A percentile compares a stretch with the other conserved stretches of the same genome.
Evolutionary conservation across 2,888 invertebrate genomes (phyloP).

Genomic region (Andrena chrysosceles): DNA sequence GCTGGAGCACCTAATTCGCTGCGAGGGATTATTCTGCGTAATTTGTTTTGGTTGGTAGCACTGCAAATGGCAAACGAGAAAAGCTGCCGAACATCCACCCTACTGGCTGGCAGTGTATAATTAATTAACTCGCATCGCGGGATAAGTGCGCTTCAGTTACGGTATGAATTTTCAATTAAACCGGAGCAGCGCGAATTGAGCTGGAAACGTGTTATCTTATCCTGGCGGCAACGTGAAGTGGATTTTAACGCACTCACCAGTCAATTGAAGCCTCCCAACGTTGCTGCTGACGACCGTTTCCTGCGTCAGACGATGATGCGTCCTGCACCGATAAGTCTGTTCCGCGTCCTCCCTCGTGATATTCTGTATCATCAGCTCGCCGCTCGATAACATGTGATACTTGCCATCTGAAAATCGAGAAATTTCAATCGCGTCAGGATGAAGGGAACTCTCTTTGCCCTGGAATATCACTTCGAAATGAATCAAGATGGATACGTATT

Average conservation of each 20-base stretch:
- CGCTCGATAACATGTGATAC: conserved; percentile 87
- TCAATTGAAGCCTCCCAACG: conserved; percentile 87
- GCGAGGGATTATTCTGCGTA: no score
- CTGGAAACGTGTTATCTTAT: conserved; percentile 16
- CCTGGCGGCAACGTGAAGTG: conserved; percentile 2
- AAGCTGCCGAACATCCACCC: not conserved
- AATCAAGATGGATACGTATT: no score
- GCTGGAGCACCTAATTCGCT: no score
- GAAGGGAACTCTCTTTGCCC: not conserved
- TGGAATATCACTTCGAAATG: no score
- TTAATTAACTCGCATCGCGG: conserved; percentile 16
- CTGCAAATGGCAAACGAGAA: not conserved
- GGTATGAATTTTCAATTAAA: conserved; percentile 40
- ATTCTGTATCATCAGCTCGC: conserved; percentile 88
- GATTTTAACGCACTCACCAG: conserved; percentile 84
- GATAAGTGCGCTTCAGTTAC: not conserved
- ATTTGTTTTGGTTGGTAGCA: not conserved
- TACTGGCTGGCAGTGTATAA: not conserved
- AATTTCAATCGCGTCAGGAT: not conserved
- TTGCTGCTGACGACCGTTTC: conserved; percentile 87
- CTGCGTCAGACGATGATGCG: conserved; percentile 87
- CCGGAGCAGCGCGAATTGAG: conserved; percentile 2
- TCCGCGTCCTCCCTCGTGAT: conserved; percentile 87
- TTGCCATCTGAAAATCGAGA: conserved; percentile 85
- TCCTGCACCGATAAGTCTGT: conserved; percentile 87